phyloP scores from a whole-genome alignment of 2,797 vertebrate species.

The Spinibarbus caldwelli region DNA sequence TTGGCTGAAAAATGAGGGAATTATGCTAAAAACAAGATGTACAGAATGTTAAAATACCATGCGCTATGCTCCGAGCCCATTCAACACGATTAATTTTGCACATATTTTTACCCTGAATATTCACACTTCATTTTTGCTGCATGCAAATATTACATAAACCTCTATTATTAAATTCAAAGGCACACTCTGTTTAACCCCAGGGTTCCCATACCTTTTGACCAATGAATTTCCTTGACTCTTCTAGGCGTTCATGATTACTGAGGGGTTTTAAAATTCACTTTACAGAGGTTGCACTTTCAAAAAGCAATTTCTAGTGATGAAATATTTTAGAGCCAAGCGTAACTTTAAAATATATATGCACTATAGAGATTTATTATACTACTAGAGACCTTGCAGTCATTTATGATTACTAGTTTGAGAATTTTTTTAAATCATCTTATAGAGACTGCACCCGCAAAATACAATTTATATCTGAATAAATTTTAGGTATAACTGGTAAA shows the following conservation, averaged over 20 bases:
- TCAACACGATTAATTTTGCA: neutral
- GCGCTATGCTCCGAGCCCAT: neutral
- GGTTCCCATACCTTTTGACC: neutral
- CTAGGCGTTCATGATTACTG: neutral
- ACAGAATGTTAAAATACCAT: constrained; percentile 5
- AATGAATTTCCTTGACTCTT: neutral
- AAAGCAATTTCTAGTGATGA: neutral
- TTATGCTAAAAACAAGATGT: constrained; percentile 19
- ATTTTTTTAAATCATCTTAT: neutral
- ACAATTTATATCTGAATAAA: neutral
- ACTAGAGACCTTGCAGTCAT: neutral
- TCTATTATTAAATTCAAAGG: neutral
- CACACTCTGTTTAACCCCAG: neutral
- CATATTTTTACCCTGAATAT: constrained; percentile 6
- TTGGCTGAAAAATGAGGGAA: neutral
- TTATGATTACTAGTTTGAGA: neutral
- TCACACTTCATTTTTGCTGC: neutral
- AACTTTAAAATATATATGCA: neutral
- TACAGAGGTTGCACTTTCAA: neutral
- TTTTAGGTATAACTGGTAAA: neutral
- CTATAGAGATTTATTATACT: neutral
- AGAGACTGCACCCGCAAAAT: neutral
- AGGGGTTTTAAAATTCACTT: neutral
- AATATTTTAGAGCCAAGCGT: neutral
- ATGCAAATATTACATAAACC: neutral